phyloP scores from a whole-genome alignment of 2,113 vertebrate genomes.

The Astatoreochromis straeleni region DNA sequence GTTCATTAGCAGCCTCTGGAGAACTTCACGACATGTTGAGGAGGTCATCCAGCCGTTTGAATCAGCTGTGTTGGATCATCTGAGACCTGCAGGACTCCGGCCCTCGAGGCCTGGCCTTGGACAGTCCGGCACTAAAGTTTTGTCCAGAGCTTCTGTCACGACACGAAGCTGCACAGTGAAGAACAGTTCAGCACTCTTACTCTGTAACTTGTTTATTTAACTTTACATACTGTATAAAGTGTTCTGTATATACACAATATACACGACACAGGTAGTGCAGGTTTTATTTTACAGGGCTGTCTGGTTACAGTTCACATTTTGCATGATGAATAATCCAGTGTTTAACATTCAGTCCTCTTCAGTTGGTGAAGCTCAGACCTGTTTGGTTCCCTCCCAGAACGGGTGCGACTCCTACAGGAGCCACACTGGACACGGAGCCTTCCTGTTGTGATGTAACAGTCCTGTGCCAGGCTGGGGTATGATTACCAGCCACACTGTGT shows the following conservation, averaged over 20 bases:
- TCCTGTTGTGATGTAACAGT: neutral
- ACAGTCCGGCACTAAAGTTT: accelerated
- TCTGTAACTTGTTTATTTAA: constrained; percentile 41
- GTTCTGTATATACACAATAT: constrained; percentile 61
- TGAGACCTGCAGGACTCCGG: accelerated
- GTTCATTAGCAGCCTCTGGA: neutral
- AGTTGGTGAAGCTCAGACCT: neutral
- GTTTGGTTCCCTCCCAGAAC: neutral
- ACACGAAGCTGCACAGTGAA: neutral
- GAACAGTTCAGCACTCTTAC: neutral
- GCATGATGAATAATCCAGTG: constrained; percentile 43
- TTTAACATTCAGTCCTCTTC: constrained; percentile 13
- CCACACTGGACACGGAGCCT: neutral
- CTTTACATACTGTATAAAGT: constrained; percentile 48
- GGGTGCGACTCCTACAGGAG: neutral
- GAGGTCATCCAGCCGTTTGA: neutral
- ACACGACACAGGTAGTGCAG: constrained; percentile 31
- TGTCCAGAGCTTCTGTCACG: neutral
- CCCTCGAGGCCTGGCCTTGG: accelerated
- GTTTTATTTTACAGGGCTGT: constrained; percentile 29
- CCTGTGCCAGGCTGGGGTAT: neutral
- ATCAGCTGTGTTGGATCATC: neutral
- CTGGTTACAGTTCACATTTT: neutral
- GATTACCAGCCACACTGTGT: neutral
- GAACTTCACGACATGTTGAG: accelerated